phyloP scores from a whole-genome alignment of 1,140 invertebrate species.

The Calycopis cecrops region DNA sequence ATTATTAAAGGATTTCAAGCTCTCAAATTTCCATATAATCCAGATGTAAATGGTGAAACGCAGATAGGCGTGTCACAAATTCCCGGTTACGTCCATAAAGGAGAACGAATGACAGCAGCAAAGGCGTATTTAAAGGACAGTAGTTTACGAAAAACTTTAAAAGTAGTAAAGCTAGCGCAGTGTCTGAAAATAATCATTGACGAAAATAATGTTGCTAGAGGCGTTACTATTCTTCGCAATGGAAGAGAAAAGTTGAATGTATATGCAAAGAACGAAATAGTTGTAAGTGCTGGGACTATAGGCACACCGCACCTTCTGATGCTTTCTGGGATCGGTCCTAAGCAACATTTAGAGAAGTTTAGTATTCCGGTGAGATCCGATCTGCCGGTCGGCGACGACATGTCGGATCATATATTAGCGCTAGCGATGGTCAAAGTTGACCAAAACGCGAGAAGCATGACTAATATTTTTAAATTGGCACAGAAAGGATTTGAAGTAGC shows the following conservation, averaged over 20 bases:
- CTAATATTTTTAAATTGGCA: constrained; percentile 39
- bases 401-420: constrained; percentile 82
- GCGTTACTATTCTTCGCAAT: constrained; percentile 65
- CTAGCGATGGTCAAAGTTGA: constrained; percentile 59
- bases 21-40: constrained; percentile 44
- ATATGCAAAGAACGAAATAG: constrained; percentile 79
- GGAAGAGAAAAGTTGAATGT: constrained; percentile 36
- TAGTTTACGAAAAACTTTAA: constrained; percentile 79
- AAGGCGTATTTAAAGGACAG: constrained; percentile 33
- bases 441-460: constrained; percentile 33
- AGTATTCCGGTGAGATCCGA: constrained; percentile 77
- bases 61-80: constrained; percentile 73
- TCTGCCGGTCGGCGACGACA: constrained; percentile 82
- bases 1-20: constrained; percentile 72
- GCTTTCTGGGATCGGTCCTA: constrained; percentile 84
- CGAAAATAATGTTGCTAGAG: constrained; percentile 78
- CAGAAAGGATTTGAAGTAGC: constrained; percentile 54
- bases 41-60: constrained; percentile 74
- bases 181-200: constrained; percentile 85
- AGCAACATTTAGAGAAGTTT: constrained; percentile 74
- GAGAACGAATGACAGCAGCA: constrained; percentile 40
- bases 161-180: constrained; percentile 79
- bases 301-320: constrained; percentile 84
- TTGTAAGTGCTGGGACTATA: constrained; percentile 82
- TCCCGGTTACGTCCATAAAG: constrained; percentile 36